These are phyloP conservation scores for Gryllus bimaculatus DNA, from an alignment of 1,140 invertebrate species.

Conservation along the genomic window DNA sequence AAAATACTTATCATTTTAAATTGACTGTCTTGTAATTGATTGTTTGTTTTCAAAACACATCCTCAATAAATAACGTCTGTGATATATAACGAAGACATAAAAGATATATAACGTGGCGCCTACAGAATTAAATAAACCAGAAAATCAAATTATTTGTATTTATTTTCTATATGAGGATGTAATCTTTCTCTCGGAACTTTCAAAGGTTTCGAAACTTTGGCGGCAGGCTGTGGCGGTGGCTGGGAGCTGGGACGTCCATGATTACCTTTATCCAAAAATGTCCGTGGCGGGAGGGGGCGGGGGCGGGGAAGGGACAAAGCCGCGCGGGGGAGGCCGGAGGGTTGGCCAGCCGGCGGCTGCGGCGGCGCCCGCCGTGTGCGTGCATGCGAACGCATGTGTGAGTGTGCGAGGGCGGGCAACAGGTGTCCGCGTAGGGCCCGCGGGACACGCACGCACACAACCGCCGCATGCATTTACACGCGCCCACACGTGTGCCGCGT, in stretches of 20 bases:
- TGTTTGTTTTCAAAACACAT: too few species aligned
- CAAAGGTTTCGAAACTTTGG: not conserved
- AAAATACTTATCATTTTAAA: too few species aligned
- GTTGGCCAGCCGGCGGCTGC: not conserved
- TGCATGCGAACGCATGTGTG: not conserved
- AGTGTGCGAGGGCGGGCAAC: not conserved
- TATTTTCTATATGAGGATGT: too few species aligned
- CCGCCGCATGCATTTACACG: too few species aligned
- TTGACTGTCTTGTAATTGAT: too few species aligned
- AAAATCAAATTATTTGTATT: too few species aligned
- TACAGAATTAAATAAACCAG: too few species aligned
- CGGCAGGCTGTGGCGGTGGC: not conserved
- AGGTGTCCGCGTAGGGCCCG: not conserved
- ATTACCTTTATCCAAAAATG: constrained; percentile 12
- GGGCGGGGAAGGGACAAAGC: not conserved
- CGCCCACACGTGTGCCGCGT: too few species aligned
- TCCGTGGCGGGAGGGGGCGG: not conserved
- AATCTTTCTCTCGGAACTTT: too few species aligned
- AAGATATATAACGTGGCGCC: too few species aligned
- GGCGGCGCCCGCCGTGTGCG: not conserved
- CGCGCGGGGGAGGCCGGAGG: not conserved
- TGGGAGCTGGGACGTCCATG: not conserved
- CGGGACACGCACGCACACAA: not conserved
- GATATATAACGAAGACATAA: too few species aligned
- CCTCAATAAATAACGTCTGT: too few species aligned